Percentiles rank a stretch among this genome's conserved stretches.
Conservation (phyloP, 2,888 invertebrate species). For the Camptogramma bilineatum region DNA sequence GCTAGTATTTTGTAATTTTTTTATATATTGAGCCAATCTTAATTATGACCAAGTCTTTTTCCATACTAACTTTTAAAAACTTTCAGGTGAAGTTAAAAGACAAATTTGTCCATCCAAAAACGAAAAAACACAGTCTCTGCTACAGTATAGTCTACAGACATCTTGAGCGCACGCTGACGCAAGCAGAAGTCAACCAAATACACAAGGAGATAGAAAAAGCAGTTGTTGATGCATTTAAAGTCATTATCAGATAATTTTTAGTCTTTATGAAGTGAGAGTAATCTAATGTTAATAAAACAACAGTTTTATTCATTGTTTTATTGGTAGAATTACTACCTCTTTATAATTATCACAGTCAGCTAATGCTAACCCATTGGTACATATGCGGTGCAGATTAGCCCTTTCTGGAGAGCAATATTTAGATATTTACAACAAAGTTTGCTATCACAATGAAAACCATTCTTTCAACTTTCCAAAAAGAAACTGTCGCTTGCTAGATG, state of each 20-base stretch:
- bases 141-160: slow-evolving; percentile 97
- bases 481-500: too few relatives aligned
- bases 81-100: slow-evolving; percentile 92
- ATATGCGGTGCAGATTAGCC: neutral
- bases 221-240: slow-evolving; percentile 68
- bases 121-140: slow-evolving; percentile 92
- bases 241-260: slow-evolving; percentile 67
- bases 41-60: too few relatives aligned
- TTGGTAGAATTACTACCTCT: neutral
- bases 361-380: slow-evolving; percentile 1
- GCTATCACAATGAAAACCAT: too few relatives aligned
- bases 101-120: slow-evolving; percentile 94
- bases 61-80: neutral
- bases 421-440: too few relatives aligned
- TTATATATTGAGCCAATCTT: too few relatives aligned
- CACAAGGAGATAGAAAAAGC: slow-evolving; percentile 90
- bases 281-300: slow-evolving; percentile 10
- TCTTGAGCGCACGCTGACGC: slow-evolving; percentile 94
- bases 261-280: neutral
- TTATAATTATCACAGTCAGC: slow-evolving; percentile 14
- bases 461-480: too few relatives aligned
- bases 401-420: too few relatives aligned
- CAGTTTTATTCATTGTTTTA: slow-evolving; percentile 11
- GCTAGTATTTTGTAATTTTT: too few relatives aligned
- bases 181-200: slow-evolving; percentile 94